Conservation (phyloP, 2,113 vertebrate genomes). For the Rana temporaria region DNA sequence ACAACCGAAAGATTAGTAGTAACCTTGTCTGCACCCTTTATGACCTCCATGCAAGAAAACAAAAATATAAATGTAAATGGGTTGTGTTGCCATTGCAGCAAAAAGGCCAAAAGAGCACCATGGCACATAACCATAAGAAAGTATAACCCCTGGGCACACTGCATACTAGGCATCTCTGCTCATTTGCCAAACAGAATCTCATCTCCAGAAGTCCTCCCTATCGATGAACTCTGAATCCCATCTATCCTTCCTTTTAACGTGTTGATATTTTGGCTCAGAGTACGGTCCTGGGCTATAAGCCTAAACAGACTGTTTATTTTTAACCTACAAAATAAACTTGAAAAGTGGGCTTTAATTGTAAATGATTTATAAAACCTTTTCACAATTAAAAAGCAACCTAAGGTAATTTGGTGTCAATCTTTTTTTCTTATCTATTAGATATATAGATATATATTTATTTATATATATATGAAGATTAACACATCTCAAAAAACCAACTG, state of each 20-base stretch:
- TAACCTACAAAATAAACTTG: constrained; percentile 66
- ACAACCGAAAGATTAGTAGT: not conserved
- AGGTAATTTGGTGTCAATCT: constrained; percentile 61
- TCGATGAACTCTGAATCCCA: not conserved
- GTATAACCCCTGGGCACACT: constrained; percentile 17
- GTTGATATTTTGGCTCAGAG: constrained; percentile 63
- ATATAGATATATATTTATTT: constrained; percentile 37
- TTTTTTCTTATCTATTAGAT: constrained; percentile 11
- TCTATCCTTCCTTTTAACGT: constrained; percentile 27
- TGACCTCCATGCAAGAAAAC: not conserved
- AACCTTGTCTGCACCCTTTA: not conserved
- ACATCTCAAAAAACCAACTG: constrained; percentile 46
- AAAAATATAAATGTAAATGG: not conserved
- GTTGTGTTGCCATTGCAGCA: constrained; percentile 28
- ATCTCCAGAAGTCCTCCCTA: constrained; percentile 5
- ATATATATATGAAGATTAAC: constrained; percentile 38
- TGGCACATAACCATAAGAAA: constrained; percentile 11
- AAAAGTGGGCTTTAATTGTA: constrained; percentile 48
- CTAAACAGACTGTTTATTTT: constrained; percentile 45
- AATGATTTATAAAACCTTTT: constrained; percentile 62
- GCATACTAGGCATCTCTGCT: constrained; percentile 1
- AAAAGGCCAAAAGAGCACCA: constrained; percentile 40
- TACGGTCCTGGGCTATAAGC: constrained; percentile 67
- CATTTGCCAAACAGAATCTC: not conserved
- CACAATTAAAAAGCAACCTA: constrained; percentile 67